Conservation (phyloP, 2,113 vertebrate genomes). For the Phainopepla nitens region DNA sequence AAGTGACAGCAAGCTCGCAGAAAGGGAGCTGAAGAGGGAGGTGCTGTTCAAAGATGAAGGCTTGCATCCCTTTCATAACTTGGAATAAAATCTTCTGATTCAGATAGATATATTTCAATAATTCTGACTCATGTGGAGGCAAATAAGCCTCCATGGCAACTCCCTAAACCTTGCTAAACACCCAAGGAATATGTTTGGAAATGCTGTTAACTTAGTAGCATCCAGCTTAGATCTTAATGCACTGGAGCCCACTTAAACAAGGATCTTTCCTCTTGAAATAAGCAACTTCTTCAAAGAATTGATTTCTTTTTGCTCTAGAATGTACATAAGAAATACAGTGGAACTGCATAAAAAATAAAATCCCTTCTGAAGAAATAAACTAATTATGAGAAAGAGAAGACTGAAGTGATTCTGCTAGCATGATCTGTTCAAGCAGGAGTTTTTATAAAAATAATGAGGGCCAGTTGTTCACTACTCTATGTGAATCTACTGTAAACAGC, state of each 20-base stretch:
- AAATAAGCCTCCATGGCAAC: neutral
- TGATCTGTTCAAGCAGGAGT: neutral
- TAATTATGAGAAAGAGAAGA: neutral
- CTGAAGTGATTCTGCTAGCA: neutral
- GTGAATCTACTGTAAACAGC: neutral
- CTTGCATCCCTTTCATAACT: neutral
- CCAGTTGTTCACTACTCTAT: neutral
- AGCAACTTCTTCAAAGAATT: constrained; percentile 7
- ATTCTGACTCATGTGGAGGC: constrained; percentile 32
- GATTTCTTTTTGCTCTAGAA: neutral
- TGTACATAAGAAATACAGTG: neutral
- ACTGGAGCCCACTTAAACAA: neutral
- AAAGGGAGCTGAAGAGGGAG: neutral
- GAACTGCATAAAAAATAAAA: neutral
- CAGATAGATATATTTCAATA: constrained; percentile 23
- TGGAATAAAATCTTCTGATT: constrained; percentile 21
- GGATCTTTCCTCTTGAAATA: neutral
- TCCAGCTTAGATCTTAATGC: neutral
- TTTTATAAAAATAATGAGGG: neutral
- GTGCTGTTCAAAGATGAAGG: neutral
- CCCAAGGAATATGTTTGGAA: neutral
- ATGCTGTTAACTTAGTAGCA: neutral
- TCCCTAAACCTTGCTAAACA: neutral
- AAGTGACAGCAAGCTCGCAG: neutral
- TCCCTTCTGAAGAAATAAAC: neutral